These are phyloP conservation scores for Columba livia DNA, from an alignment of 2,113 vertebrate species.

Conservation along the genomic window DNA sequence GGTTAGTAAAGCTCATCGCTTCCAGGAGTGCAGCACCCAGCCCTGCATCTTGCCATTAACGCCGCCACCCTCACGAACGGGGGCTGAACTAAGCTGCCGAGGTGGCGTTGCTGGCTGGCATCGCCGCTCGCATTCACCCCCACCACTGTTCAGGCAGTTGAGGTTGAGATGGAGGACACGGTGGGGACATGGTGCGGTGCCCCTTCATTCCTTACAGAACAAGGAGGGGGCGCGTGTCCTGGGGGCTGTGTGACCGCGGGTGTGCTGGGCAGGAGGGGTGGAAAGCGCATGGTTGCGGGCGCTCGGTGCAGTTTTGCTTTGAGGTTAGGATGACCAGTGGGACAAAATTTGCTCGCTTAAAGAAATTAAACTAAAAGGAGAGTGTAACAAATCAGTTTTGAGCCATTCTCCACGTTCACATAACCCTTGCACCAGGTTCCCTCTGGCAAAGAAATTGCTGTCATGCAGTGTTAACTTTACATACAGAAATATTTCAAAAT, in stretches of 20 bases:
- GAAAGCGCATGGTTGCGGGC: conserved; percentile 34
- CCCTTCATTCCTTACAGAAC: conserved; percentile 32
- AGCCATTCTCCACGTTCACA: not conserved
- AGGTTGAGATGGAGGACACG: conserved; percentile 58
- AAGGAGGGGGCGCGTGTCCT: not conserved
- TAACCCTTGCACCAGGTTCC: conserved; percentile 12
- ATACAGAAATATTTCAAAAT: not conserved
- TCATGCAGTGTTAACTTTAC: conserved; percentile 25
- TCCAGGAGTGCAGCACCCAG: conserved; percentile 37
- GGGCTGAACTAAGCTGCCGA: not conserved
- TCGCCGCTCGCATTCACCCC: conserved; percentile 36
- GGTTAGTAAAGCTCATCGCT: conserved; percentile 61
- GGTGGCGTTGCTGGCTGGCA: not conserved
- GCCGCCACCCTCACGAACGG: not conserved
- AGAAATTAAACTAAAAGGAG: conserved; percentile 18
- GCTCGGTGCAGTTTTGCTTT: conserved; percentile 24
- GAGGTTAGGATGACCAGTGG: conserved; percentile 68
- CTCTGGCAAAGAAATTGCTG: conserved; percentile 8
- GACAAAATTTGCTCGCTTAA: conserved; percentile 57
- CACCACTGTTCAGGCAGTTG: conserved; percentile 31
- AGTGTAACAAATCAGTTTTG: conserved; percentile 13
- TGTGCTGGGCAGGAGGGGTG: conserved; percentile 26
- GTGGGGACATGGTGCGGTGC: conserved; percentile 31
- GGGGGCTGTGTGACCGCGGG: not conserved
- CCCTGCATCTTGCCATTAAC: not conserved